Evolutionary conservation across 2,797 vertebrate species (phyloP), one percentile per base, ranked within the genome.

Genomic region (Lycodopsis pacificus): DNA sequence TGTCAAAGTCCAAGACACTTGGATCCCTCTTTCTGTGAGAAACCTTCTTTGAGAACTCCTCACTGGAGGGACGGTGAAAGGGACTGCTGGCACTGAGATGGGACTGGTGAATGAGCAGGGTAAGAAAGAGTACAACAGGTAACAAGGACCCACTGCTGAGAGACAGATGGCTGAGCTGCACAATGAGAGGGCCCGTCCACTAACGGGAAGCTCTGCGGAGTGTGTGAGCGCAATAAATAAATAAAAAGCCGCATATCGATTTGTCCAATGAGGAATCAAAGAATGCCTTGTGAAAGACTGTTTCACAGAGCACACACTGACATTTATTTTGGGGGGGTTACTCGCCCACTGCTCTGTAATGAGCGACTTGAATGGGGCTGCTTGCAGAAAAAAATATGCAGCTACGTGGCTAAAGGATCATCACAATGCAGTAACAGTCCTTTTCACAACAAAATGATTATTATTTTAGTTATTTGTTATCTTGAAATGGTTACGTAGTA

Each of bases 81-180:
- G 81, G 67, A 53, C 70, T 82, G 90, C 84, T 91, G 91, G 92
- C 88, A 88, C 79, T 20, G 81, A 83, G 80, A 51, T 8, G 49
- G 59, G 63, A 63, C 66, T 87, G 77, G 82, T 93, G 90, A 93
- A 93, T 92, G 89, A 89, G 82, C 71, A 4, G 81, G 68, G 71
- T 81, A 83, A 91, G 91, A 93, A 93, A 93, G 91, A 86, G 84
- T 89, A 94, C 91, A 93, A 91, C 93, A 94, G 92, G 93, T 93
- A 92, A 93, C 91, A 92, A 93, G 93, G 93, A 90, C 91, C 93
- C 30, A 92, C 93, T 82, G 92, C 93, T 93, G 91, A 86, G 92
- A 92, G 90, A 94, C 92, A 94, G 92, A 94, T 94, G 93, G 92
- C 83, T 84, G 83, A 86, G 83, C 84, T 67, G 75, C 85, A 92